Conservation (phyloP, 2,888 invertebrate species). For the Zeuzera pyrina region DNA sequence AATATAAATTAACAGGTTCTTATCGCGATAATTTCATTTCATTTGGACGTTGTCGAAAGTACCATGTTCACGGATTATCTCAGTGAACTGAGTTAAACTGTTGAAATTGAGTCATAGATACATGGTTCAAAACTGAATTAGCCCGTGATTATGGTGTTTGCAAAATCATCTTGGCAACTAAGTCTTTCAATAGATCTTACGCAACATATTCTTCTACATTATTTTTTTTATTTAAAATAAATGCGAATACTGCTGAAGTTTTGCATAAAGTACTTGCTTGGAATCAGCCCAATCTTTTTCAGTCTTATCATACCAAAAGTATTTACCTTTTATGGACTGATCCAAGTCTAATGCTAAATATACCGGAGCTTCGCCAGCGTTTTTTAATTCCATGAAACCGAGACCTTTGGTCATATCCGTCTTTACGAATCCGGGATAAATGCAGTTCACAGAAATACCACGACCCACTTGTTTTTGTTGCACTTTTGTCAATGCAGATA, state of each 20-base stretch:
- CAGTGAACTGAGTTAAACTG: too few relatives aligned
- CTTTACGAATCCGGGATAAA: constrained; percentile 24
- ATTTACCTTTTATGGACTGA: constrained; percentile 22
- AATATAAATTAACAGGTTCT: too few relatives aligned
- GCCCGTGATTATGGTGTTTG: too few relatives aligned
- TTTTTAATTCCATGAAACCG: constrained; percentile 18
- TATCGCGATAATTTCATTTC: too few relatives aligned
- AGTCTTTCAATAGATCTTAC: background rate
- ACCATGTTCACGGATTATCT: too few relatives aligned
- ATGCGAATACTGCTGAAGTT: too few relatives aligned
- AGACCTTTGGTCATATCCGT: constrained; percentile 19
- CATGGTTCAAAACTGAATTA: too few relatives aligned
- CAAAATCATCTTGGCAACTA: background rate
- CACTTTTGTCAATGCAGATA: constrained; percentile 19
- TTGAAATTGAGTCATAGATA: too few relatives aligned
- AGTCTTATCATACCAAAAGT: constrained; percentile 23
- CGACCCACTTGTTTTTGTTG: constrained; percentile 18
- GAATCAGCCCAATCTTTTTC: constrained; percentile 20
- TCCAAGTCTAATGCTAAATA: constrained; percentile 23
- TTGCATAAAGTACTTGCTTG: constrained; percentile 1
- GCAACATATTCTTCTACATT: background rate
- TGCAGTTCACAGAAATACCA: constrained; percentile 20
- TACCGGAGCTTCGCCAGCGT: constrained; percentile 15
- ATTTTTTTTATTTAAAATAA: too few relatives aligned
- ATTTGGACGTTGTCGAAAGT: too few relatives aligned